Percentiles rank a stretch among this genome's conserved stretches.
Evolutionary conservation across 2,113 vertebrate genomes (phyloP).

Genomic region (Hippocampus comes): DNA sequence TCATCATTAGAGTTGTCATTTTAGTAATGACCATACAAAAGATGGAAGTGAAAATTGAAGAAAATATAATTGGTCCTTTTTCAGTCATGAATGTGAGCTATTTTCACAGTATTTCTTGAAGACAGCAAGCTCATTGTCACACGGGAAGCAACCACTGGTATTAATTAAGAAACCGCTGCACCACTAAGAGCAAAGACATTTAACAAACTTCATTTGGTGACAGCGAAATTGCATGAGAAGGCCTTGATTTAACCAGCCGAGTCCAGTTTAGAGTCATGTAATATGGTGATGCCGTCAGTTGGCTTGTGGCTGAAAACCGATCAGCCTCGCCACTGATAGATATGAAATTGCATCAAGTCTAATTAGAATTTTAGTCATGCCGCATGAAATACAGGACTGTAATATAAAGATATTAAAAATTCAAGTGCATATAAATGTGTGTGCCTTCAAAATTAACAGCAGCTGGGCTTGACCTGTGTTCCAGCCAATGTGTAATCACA

Average conservation of each 20-base stretch:
- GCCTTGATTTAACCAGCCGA: conserved; percentile 79
- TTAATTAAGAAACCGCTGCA: conserved; percentile 72
- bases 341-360: conserved; percentile 99
- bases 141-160: conserved; percentile 57
- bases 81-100: too few species aligned
- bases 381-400: conserved; percentile 88
- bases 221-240: conserved; percentile 91
- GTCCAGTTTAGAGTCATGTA: conserved; percentile 78
- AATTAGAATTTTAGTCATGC: conserved; percentile 99
- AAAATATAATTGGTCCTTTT: too few species aligned
- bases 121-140: conserved; percentile 1
- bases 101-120: too few species aligned
- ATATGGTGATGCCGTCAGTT: conserved; percentile 69
- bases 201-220: conserved; percentile 91
- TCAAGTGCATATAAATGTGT: conserved; percentile 71
- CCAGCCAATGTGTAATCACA: conserved; percentile 94
- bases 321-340: conserved; percentile 97
- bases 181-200: conserved; percentile 75
- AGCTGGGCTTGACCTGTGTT: conserved; percentile 91
- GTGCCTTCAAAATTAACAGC: conserved; percentile 96
- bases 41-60: too few species aligned
- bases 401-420: conserved; percentile 99
- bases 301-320: conserved; percentile 86
- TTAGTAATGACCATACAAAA: too few species aligned
- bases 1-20: too few species aligned